phyloP scores from a whole-genome alignment of 2,888 invertebrate species.

The Epicampocera succincta region DNA sequence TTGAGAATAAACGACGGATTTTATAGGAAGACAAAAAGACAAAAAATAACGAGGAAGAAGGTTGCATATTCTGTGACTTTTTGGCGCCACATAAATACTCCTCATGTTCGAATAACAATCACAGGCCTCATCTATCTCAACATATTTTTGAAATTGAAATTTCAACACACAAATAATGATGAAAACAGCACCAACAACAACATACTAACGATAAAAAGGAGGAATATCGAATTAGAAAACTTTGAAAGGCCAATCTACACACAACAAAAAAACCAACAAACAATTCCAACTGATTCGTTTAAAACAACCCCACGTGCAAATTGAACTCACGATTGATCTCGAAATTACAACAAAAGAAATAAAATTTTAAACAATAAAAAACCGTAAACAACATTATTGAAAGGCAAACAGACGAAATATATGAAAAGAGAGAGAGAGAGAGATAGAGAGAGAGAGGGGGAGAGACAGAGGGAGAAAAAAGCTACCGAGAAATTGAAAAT shows the following conservation, averaged over 20 bases:
- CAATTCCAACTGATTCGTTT: slow-evolving; percentile 37
- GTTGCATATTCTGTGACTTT: slow-evolving; percentile 18
- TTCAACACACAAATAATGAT: slow-evolving; percentile 38
- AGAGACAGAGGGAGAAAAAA: slow-evolving; percentile 48
- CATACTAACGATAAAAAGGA: slow-evolving; percentile 27
- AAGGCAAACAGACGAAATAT: slow-evolving; percentile 26
- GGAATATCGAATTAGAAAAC: slow-evolving; percentile 55
- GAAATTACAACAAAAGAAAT: slow-evolving; percentile 55
- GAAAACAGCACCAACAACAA: slow-evolving; percentile 2
- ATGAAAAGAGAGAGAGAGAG: no score
- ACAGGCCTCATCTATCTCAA: slow-evolving; percentile 22
- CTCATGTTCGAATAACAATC: slow-evolving; percentile 18
- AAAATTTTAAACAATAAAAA: slow-evolving; percentile 39
- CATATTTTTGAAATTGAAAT: slow-evolving; percentile 50
- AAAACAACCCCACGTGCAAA: slow-evolving; percentile 66
- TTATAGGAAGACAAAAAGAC: slow-evolving; percentile 1
- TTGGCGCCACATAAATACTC: slow-evolving; percentile 54
- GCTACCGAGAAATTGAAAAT: slow-evolving; percentile 68
- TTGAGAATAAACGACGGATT: slow-evolving; percentile 12
- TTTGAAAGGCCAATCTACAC: slow-evolving; percentile 43
- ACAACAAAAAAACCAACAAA: slow-evolving; percentile 12
- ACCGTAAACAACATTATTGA: slow-evolving; percentile 59
- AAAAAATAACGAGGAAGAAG: slow-evolving; percentile 33
- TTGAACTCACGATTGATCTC: slow-evolving; percentile 68
- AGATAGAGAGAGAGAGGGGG: no score